Evolutionary conservation across 2,797 vertebrate species (phyloP).

Genomic region (Loris lydekkerianus): DNA sequence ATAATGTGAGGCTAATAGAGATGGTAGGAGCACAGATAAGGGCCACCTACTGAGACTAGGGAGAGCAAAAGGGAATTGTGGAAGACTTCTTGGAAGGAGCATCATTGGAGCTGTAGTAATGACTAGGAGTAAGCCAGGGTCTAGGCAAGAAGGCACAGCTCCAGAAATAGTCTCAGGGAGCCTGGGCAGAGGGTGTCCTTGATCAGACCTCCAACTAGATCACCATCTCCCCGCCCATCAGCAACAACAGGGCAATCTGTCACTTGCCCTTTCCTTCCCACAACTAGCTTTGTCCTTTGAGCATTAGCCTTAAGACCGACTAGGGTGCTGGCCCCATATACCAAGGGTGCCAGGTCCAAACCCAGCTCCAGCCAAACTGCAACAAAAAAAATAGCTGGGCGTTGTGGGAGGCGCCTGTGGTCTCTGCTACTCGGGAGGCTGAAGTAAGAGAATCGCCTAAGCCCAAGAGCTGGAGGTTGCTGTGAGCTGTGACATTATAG

Average conservation of each 20-base stretch:
- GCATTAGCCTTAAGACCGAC: not conserved
- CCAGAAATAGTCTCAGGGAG: not conserved
- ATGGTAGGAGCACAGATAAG: not conserved
- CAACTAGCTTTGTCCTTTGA: not conserved
- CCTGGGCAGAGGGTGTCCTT: not conserved
- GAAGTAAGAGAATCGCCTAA: too few relatives aligned
- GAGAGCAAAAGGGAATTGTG: not conserved
- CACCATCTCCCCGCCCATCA: not conserved
- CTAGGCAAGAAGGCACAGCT: not conserved
- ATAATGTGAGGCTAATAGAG: too few relatives aligned
- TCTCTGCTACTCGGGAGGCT: too few relatives aligned
- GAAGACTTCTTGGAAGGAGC: slow-evolving; percentile 5
- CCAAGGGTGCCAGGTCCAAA: too few relatives aligned
- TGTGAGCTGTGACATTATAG: too few relatives aligned
- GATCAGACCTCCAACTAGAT: not conserved
- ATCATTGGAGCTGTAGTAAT: not conserved
- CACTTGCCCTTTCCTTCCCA: not conserved
- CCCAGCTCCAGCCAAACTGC: too few relatives aligned
- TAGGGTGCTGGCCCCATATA: not conserved
- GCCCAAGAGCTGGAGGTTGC: too few relatives aligned
- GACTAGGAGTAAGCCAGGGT: not conserved
- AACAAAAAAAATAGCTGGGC: too few relatives aligned
- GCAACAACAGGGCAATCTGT: not conserved
- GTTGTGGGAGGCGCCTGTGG: too few relatives aligned
- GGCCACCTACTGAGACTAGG: not conserved